Evolutionary conservation across 2,888 invertebrate species (phyloP), one percentile per base, ranked within the genome.

Genomic region (Tubulanus polymorphus): DNA sequence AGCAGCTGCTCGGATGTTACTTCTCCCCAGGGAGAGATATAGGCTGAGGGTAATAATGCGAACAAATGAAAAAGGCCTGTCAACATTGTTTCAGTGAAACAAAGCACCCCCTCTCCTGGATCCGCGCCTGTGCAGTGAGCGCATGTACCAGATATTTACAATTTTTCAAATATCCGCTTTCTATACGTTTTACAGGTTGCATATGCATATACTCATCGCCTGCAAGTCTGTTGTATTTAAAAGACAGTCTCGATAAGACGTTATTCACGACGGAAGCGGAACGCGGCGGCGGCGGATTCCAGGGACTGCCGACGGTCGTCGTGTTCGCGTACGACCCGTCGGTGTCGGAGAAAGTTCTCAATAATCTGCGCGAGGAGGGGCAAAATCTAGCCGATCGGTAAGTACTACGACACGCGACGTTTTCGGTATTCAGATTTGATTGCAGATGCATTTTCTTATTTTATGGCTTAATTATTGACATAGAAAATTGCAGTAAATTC

Each of bases 161-260:
- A n/a, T 8, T 41, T 8, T 5, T 15, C 41, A 41, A 3, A 20
- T 8, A 15, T 15, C 41, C 6, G 23, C 23, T 3, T 41, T 41
- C 3, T 41, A 32, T 52, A 32, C 57, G 37, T 56, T 48, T 64
- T 68, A 18, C 72, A 81, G 82, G 81, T 59, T 81, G 81, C 68
- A 72, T 83, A 56, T 83, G 82, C 72, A 79, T 82, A 45, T 96
- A 90, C 79, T 90, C 92, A 70, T 91, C 93, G 71, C 89, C 89
- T 67, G 89, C 91, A 71, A 90, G 93, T 0, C 90, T 95, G 72
- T 93, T 94, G 73, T 94, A 91, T 76, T 88, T 96, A 51, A 85
- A 91, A 65, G 89, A 90, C 56, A 92, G 92, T 77, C 84, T 96
- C 63, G 92, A 94, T 77, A 91, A 93, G 78, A 93, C 93, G 2